phyloP scores from a whole-genome alignment of 2,113 vertebrate species.

The Pithys albifrons region DNA sequence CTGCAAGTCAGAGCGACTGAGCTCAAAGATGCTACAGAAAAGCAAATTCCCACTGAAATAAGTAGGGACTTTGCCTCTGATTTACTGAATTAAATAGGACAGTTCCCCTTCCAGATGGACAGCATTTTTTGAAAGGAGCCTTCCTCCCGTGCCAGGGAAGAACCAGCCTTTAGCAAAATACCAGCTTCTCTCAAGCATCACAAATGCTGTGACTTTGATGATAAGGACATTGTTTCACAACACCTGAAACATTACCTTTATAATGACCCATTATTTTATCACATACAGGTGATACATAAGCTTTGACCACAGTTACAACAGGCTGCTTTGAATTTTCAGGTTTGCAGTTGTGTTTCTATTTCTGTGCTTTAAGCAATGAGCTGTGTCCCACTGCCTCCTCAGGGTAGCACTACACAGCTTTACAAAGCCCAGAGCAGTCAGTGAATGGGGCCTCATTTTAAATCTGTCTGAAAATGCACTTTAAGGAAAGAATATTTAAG shows the following conservation, averaged over 20 bases:
- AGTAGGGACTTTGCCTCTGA: not conserved
- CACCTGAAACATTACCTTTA: not conserved
- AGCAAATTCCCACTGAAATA: not conserved
- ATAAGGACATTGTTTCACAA: not conserved
- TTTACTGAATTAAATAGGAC: not conserved
- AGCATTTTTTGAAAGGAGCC: not conserved
- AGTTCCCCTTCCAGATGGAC: not conserved
- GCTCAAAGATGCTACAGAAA: not conserved
- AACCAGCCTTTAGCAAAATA: not conserved
- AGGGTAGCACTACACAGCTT: not conserved
- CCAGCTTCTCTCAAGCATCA: not conserved
- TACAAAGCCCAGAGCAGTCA: not conserved
- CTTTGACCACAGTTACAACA: not conserved
- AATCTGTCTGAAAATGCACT: conserved; percentile 51
- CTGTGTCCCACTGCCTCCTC: not conserved
- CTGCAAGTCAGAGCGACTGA: not conserved
- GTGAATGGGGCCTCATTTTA: not conserved
- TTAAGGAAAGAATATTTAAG: conserved; percentile 57
- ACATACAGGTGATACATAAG: not conserved
- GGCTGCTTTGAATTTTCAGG: not conserved
- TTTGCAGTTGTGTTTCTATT: conserved; percentile 6
- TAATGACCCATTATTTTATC: not conserved
- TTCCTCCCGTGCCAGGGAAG: not conserved
- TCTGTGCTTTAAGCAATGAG: conserved; percentile 15
- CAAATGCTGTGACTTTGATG: not conserved